These are phyloP conservation scores for Arrhopalites spinosus DNA, from an alignment of 2,888 invertebrate genomes.

Conservation along the genomic window DNA sequence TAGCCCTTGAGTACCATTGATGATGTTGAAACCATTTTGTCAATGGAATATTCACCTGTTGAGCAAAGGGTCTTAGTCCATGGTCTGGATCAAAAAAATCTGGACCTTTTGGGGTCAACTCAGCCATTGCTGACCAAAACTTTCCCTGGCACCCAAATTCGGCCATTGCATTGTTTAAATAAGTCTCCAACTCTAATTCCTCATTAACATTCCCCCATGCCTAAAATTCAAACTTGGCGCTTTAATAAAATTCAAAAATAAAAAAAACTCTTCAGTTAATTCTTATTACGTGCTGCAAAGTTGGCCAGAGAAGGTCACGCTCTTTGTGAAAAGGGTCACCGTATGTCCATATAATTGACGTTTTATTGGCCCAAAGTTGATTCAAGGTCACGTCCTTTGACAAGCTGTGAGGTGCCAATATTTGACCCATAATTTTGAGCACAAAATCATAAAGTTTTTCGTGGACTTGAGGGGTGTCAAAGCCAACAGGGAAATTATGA, in stretches of 20 bases:
- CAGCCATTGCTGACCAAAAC: slow-evolving; percentile 61
- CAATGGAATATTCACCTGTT: slow-evolving; percentile 66
- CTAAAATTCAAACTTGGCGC: slow-evolving; percentile 28
- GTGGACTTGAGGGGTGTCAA: slow-evolving; percentile 59
- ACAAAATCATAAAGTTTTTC: slow-evolving; percentile 59
- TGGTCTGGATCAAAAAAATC: slow-evolving; percentile 61
- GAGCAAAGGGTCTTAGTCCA: slow-evolving; percentile 61
- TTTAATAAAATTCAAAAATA: not conserved
- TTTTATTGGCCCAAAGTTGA: slow-evolving; percentile 37
- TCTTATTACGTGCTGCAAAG: slow-evolving; percentile 37
- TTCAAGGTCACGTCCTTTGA: slow-evolving; percentile 34
- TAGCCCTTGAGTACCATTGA: slow-evolving; percentile 63
- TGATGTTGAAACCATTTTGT: slow-evolving; percentile 66
- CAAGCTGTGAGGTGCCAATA: slow-evolving; percentile 31
- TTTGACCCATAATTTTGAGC: slow-evolving; percentile 54
- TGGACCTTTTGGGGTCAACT: slow-evolving; percentile 62
- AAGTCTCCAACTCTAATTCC: slow-evolving; percentile 63
- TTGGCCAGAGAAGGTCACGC: slow-evolving; percentile 37
- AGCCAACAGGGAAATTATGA: slow-evolving; percentile 76
- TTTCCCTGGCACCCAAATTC: slow-evolving; percentile 41
- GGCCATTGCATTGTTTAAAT: slow-evolving; percentile 59
- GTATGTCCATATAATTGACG: slow-evolving; percentile 37
- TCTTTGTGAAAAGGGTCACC: slow-evolving; percentile 19
- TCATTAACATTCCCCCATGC: slow-evolving; percentile 70
- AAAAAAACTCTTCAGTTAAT: not conserved